Percentiles rank a stretch among this genome's conserved stretches.
Evolutionary conservation across 2,888 invertebrate genomes (phyloP).

Genomic region (Synanthedon formicaeformis): DNA sequence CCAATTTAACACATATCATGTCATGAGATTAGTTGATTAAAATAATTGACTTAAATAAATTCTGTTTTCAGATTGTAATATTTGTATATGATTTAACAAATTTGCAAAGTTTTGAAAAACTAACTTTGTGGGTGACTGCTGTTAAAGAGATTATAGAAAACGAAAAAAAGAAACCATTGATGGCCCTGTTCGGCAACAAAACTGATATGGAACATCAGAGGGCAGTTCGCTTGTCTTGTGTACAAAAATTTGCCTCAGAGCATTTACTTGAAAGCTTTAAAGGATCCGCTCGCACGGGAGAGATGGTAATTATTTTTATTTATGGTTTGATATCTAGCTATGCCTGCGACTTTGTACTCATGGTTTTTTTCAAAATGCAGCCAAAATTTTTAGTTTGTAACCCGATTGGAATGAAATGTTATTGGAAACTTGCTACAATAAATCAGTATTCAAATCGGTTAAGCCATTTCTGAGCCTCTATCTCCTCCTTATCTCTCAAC

Average conservation of each 20-base stretch:
- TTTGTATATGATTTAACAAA: constrained; percentile 89
- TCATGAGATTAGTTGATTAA: no score
- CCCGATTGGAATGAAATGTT: no score
- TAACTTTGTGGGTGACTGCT: constrained; percentile 77
- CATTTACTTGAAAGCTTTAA: constrained; percentile 72
- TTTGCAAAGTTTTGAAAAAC: constrained; percentile 80
- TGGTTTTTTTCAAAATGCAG: no score
- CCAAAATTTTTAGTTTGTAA: no score
- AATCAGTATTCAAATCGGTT: no score
- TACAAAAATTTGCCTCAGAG: constrained; percentile 74
- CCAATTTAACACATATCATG: no score
- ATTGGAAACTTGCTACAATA: no score
- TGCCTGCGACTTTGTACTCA: no score
- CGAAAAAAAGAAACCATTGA: constrained; percentile 61
- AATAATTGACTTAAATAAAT: no score
- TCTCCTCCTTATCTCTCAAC: no score
- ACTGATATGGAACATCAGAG: constrained; percentile 81
- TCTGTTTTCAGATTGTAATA: constrained; percentile 73
- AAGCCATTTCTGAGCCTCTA: no score
- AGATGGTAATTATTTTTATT: constrained; percentile 64
- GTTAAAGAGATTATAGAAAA: constrained; percentile 52
- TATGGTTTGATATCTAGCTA: neutral
- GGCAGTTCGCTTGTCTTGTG: constrained; percentile 74
- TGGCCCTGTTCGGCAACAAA: constrained; percentile 78
- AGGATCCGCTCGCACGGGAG: constrained; percentile 80